Base-by-base conservation (phyloP, 2,113 vertebrate species). In the Henicopernis longicauda region DNA sequence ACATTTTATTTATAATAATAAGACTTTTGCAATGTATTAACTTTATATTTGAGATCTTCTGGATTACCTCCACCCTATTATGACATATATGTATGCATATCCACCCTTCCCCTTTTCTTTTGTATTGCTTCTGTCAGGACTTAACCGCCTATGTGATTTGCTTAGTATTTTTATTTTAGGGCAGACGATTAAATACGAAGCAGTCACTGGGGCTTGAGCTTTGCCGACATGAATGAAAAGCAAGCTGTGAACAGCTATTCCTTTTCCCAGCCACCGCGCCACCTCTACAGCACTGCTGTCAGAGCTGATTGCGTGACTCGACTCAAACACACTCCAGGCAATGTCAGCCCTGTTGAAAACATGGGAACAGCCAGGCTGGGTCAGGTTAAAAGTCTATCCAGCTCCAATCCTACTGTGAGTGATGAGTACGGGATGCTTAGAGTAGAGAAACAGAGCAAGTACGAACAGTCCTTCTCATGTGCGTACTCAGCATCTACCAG, bases 281-380 rank as follows among this genome's bases (percentile, higher is more conserved):
- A 93, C 95, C 93, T 90, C 82, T 34, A 10, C 44, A 69, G 87
- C 57, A 0, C 36, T 55, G 89, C 87, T 95, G 84, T 93, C 93
- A 78, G 93, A 89, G 69, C 86, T 54, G 83, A 85, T 92, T 65
- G 93, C 23, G 8, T 87, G 87, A 90, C 90, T 87, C 3, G 2
- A 26, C 84, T 94, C 17, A 1, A 95, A 76, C 79, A 63, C 87
- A 66, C 87, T 94, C 70, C 93, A 90, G 95, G 93, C 96, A 96
- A 94, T 80, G 90, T 95, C 92, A 95, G 63, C 71, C 49, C 1
- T 3, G 82, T 85, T 90, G 95, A 85, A 95, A 86, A 90, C 92
- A 87, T 69, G 85, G 71, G 61, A 95, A 79, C 81, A 85, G 66
- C 54, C 73, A 95, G 78, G 45, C 78, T 93, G 66, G 82, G 82